Conservation (phyloP, 1,140 invertebrate genomes). For the Drosophila ficusphila region DNA sequence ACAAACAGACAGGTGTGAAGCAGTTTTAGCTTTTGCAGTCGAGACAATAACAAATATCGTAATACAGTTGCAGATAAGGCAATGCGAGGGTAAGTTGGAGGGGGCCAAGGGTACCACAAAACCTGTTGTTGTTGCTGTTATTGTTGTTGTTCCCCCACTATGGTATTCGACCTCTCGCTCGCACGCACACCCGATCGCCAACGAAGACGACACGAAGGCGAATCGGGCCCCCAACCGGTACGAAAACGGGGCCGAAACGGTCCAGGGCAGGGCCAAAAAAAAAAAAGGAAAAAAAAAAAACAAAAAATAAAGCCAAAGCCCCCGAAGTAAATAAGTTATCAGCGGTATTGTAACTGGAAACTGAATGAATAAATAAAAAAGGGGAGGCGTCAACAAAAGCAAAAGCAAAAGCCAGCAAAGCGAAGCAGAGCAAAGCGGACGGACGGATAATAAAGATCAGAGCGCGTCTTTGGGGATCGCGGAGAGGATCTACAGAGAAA, state of each 20-base stretch:
- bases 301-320: conserved; percentile 57
- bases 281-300: conserved; percentile 3
- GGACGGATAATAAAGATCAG: conserved; percentile 61
- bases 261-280: conserved; percentile 34
- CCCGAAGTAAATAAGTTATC: conserved; percentile 79
- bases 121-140: conserved; percentile 52
- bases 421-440: conserved; percentile 26
- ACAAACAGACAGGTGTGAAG: conserved; percentile 65
- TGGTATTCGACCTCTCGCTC: conserved; percentile 20
- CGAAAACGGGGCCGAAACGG: background rate
- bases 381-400: conserved; percentile 75
- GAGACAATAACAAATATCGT: conserved; percentile 67
- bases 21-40: conserved; percentile 43
- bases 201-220: conserved; percentile 27
- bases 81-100: background rate
- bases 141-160: conserved; percentile 18
- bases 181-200: conserved; percentile 19
- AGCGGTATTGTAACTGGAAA: conserved; percentile 77
- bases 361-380: conserved; percentile 68
- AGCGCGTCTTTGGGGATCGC: conserved; percentile 51
- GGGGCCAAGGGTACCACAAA: conserved; percentile 28
- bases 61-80: conserved; percentile 63
- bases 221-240: conserved; percentile 8
- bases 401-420: conserved; percentile 35
- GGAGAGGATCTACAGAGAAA: conserved; percentile 11